phyloP scores from a whole-genome alignment of 2,888 invertebrate genomes.

The Hylaea fasciaria region DNA sequence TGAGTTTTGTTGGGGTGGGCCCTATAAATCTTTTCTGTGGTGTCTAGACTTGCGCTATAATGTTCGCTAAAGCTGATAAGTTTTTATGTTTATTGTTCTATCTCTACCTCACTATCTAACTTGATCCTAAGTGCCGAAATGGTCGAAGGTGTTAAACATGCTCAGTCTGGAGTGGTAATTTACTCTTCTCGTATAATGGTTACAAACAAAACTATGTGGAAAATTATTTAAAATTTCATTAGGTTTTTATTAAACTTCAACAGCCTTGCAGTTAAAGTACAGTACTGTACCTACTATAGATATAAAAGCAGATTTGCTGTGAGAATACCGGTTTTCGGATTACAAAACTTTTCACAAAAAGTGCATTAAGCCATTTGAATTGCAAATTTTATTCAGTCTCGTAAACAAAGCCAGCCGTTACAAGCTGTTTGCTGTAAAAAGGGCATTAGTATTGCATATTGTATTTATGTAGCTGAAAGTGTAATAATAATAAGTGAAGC shows the following conservation, averaged over 20 bases:
- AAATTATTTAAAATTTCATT: too few relatives aligned
- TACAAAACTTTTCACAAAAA: conserved; percentile 1
- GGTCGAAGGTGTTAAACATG: too few relatives aligned
- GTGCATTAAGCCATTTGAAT: conserved; percentile 1
- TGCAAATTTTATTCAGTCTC: conserved; percentile 1
- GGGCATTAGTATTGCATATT: not conserved
- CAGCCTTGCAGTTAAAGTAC: too few relatives aligned
- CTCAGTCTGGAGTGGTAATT: too few relatives aligned
- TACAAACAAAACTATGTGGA: too few relatives aligned
- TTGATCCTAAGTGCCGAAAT: too few relatives aligned
- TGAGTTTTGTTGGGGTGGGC: not conserved
- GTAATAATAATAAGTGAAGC: too few relatives aligned
- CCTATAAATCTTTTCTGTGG: not conserved
- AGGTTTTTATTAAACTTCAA: too few relatives aligned
- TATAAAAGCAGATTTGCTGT: not conserved
- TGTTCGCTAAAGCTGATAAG: not conserved
- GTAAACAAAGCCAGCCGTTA: conserved; percentile 1
- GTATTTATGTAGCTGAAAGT: too few relatives aligned
- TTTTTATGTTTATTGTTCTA: conserved; percentile 1
- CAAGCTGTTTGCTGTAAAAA: not conserved
- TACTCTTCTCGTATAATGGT: too few relatives aligned
- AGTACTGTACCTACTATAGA: not conserved
- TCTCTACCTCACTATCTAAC: too few relatives aligned
- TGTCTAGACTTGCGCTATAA: not conserved
- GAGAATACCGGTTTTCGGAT: not conserved